A percentile compares a stretch with the other conserved stretches of the same genome.
Evolutionary conservation across 2,888 invertebrate species (phyloP).

Genomic region (Limenitis camilla): DNA sequence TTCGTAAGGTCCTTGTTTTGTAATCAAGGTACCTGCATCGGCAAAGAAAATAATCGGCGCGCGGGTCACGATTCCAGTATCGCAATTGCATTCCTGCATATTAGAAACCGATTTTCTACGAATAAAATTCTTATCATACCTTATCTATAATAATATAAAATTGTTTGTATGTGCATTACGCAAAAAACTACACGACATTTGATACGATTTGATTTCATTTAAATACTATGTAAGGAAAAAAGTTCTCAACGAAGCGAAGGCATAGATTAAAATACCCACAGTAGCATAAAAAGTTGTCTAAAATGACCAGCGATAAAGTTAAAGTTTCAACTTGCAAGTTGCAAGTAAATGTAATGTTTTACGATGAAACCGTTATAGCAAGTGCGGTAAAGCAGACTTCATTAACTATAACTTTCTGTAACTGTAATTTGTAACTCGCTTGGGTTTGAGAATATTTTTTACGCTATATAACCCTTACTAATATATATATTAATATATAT

Average conservation of each 20-base stretch:
- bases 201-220: no score
- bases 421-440: constrained; percentile 8
- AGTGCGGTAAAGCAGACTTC: neutral
- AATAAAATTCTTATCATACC: constrained; percentile 15
- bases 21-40: constrained; percentile 38
- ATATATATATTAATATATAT: no score
- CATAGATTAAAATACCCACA: no score
- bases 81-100: constrained; percentile 21
- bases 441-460: no score
- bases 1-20: constrained; percentile 40
- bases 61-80: constrained; percentile 29
- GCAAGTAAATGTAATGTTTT: constrained; percentile 1
- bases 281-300: no score
- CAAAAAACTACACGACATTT: no score
- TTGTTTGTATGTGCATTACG: no score
- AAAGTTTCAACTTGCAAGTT: neutral
- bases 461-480: no score
- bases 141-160: no score
- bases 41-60: constrained; percentile 35
- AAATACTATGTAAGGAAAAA: no score
- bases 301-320: no score
- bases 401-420: constrained; percentile 1
- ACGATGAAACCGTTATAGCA: constrained; percentile 9
- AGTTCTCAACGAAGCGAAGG: no score
- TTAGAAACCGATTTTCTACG: constrained; percentile 1